Evolutionary conservation across 2,797 vertebrate genomes (phyloP).

Genomic region (Rhincodon typus): DNA sequence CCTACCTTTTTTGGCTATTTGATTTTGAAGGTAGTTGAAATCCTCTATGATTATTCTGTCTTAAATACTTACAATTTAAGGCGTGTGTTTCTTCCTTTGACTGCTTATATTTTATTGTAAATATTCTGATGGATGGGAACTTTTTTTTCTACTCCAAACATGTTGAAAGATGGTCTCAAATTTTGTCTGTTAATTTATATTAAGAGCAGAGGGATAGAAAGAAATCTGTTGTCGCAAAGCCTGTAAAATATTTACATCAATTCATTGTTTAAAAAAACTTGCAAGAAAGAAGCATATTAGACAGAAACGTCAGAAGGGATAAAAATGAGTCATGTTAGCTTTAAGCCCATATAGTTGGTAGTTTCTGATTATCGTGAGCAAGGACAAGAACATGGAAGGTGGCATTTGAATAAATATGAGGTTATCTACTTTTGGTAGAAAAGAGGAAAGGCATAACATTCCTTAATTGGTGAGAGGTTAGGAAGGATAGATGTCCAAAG

Average conservation of each 20-base stretch:
- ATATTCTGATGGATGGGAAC: neutral
- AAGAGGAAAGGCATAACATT: too few relatives aligned
- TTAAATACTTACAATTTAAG: neutral
- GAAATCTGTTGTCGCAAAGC: neutral
- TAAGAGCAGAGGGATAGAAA: slow-evolving; percentile 18
- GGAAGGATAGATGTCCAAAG: too few relatives aligned
- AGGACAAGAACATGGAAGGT: too few relatives aligned
- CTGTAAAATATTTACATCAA: neutral
- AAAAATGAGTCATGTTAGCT: slow-evolving; percentile 28
- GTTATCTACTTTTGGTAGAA: too few relatives aligned
- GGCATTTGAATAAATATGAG: too few relatives aligned
- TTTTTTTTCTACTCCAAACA: neutral
- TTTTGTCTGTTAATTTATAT: neutral
- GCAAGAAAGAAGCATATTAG: neutral
- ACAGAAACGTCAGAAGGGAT: neutral
- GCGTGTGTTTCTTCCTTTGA: neutral
- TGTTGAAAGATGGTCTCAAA: neutral
- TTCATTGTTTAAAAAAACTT: neutral
- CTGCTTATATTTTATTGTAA: too few relatives aligned
- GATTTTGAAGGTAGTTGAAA: neutral
- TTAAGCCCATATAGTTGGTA: neutral
- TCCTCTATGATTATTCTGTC: neutral
- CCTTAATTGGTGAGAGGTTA: too few relatives aligned
- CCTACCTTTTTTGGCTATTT: neutral
- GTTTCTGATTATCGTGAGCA: neutral